Conservation (phyloP, 2,797 vertebrate species). For the Micromesistius poutassou region DNA sequence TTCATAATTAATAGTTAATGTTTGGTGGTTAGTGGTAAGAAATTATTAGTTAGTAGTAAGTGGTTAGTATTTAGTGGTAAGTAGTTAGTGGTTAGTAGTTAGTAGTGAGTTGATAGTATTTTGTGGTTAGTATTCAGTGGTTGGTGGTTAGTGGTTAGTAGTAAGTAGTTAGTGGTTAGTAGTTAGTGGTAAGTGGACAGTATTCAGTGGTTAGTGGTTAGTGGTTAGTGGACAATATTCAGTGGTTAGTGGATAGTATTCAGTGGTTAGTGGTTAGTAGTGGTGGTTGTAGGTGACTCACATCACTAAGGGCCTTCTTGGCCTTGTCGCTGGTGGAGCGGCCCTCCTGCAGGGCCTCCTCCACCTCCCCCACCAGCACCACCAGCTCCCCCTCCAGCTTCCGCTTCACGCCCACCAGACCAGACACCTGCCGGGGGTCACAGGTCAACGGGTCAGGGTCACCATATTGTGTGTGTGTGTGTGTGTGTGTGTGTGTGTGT, state of each 20-base stretch:
- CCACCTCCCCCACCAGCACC: slow-evolving; percentile 51
- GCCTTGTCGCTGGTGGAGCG: slow-evolving; percentile 53
- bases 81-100: slow-evolving; percentile 5
- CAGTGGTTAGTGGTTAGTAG: neutral
- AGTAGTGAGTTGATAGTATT: neutral
- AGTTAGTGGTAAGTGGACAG: neutral
- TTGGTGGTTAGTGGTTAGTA: too few relatives aligned
- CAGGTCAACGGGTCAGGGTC: neutral
- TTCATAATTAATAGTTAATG: too few relatives aligned
- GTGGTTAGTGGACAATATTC: neutral
- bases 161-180: neutral
- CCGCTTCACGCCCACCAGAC: slow-evolving; percentile 55
- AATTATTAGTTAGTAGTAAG: too few relatives aligned
- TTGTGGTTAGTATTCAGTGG: neutral
- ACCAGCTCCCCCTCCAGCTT: slow-evolving; percentile 59
- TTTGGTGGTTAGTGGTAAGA: too few relatives aligned
- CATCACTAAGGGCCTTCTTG: slow-evolving; percentile 64
- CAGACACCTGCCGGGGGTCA: slow-evolving; percentile 41
- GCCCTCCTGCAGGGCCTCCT: slow-evolving; percentile 50
- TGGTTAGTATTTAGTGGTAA: neutral
- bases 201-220: neutral
- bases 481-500: neutral
- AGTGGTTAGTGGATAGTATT: too few relatives aligned
- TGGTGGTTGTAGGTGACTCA: slow-evolving; percentile 42
- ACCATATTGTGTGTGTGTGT: neutral